These are phyloP conservation scores for Quadroppia sp. DNA, from an alignment of 2,888 invertebrate genomes.

Conservation along the genomic window DNA sequence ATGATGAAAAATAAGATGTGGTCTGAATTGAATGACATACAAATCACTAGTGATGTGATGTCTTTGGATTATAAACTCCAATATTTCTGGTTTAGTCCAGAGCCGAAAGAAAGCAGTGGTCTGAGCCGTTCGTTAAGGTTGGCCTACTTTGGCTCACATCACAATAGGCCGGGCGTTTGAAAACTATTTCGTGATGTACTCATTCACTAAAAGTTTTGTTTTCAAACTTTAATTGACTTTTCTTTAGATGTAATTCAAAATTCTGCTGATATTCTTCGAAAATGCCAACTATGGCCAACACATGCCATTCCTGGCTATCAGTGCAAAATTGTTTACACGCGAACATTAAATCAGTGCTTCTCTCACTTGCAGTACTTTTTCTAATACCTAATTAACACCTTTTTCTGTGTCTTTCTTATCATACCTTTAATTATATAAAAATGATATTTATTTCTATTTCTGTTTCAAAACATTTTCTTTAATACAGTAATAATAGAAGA, in stretches of 20 bases:
- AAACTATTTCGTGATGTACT: constrained; percentile 25
- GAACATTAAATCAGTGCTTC: background rate
- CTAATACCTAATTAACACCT: background rate
- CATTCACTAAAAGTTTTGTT: constrained; percentile 14
- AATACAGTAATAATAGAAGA: background rate
- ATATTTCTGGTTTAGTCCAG: background rate
- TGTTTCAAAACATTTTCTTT: background rate
- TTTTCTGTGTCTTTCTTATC: background rate
- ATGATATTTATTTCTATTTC: background rate
- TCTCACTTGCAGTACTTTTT: too few relatives aligned
- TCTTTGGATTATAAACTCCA: background rate
- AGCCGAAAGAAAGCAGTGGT: constrained; percentile 30
- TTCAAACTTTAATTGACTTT: constrained; percentile 3
- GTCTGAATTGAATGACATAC: constrained; percentile 25
- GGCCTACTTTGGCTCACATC: constrained; percentile 21
- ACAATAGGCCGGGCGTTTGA: constrained; percentile 32
- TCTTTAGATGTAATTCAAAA: background rate
- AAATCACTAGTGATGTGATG: constrained; percentile 26
- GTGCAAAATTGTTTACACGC: constrained; percentile 24
- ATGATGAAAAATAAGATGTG: background rate
- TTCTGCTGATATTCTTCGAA: background rate
- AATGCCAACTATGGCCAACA: background rate
- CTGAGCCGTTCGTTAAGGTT: constrained; percentile 23
- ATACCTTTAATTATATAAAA: background rate
- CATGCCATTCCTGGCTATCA: too few relatives aligned